Conservation (phyloP, 2,888 invertebrate genomes). For the Aspidiotus rigidus region DNA sequence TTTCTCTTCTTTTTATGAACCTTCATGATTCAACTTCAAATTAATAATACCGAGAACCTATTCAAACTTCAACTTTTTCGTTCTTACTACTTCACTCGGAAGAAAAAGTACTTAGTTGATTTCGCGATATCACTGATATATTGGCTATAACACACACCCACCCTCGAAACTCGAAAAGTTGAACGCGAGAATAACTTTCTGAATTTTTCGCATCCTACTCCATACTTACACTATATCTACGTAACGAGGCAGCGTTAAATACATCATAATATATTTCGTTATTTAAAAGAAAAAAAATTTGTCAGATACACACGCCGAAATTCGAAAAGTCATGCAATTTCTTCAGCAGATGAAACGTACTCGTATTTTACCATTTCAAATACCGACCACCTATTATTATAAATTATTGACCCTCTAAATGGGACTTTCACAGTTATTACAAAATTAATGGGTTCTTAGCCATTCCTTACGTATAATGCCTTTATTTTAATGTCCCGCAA, state of each 20-base stretch:
- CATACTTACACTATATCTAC: no score
- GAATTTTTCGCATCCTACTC: no score
- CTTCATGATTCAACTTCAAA: no score
- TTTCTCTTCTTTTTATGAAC: no score
- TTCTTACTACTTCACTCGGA: no score
- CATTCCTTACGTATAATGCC: not conserved
- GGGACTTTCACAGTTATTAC: slow-evolving; percentile 2
- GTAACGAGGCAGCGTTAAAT: not conserved
- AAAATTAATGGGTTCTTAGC: slow-evolving; percentile 3
- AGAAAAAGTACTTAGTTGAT: no score
- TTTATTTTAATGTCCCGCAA: not conserved
- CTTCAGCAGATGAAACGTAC: not conserved
- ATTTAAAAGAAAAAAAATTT: not conserved
- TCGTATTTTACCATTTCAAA: slow-evolving; percentile 14
- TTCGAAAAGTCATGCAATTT: slow-evolving; percentile 3
- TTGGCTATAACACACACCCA: no score
- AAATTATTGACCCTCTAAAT: slow-evolving; percentile 30
- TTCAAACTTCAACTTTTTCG: no score
- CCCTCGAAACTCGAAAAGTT: no score
- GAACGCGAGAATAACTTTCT: no score
- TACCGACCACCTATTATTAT: slow-evolving; percentile 26
- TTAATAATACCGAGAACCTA: no score
- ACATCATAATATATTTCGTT: not conserved
- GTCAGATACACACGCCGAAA: slow-evolving; percentile 1
- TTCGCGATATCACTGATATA: no score